A percentile compares a stretch with the other conserved stretches of the same genome.
Evolutionary conservation across 2,113 vertebrate species (phyloP).

Genomic region (Triplophysa dalaica): DNA sequence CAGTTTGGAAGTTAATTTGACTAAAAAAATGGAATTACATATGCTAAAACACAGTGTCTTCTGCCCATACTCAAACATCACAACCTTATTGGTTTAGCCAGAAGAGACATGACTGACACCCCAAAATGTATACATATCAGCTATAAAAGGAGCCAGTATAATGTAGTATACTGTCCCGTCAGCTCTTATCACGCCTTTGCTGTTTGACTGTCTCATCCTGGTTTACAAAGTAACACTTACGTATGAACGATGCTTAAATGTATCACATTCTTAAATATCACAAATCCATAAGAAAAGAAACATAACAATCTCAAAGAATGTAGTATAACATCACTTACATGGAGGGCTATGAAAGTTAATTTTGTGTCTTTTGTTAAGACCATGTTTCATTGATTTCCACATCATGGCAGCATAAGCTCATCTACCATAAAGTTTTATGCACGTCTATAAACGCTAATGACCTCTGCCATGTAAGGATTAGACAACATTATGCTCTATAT

Average conservation of each 20-base stretch:
- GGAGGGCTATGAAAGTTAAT: background rate
- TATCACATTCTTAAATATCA: background rate
- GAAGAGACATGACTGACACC: too few relatives aligned
- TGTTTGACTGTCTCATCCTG: background rate
- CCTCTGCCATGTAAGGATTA: conserved; percentile 47
- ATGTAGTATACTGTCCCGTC: background rate
- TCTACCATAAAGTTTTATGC: conserved; percentile 39
- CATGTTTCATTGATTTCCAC: conserved; percentile 6
- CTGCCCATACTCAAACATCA: too few relatives aligned
- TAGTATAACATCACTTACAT: background rate
- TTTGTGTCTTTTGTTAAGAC: background rate
- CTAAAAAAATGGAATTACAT: too few relatives aligned
- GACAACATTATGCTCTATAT: conserved; percentile 41
- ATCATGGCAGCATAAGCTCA: conserved; percentile 34
- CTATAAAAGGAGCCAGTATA: too few relatives aligned
- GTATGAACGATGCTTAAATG: too few relatives aligned
- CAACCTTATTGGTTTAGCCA: too few relatives aligned
- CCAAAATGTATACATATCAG: too few relatives aligned
- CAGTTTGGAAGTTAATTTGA: too few relatives aligned
- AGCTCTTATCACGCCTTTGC: background rate
- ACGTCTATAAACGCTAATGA: conserved; percentile 43
- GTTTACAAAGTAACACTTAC: background rate
- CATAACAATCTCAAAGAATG: too few relatives aligned
- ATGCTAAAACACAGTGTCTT: too few relatives aligned
- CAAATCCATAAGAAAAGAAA: background rate